Conservation (phyloP, 2,797 vertebrate genomes). For the Mallotus villosus region DNA sequence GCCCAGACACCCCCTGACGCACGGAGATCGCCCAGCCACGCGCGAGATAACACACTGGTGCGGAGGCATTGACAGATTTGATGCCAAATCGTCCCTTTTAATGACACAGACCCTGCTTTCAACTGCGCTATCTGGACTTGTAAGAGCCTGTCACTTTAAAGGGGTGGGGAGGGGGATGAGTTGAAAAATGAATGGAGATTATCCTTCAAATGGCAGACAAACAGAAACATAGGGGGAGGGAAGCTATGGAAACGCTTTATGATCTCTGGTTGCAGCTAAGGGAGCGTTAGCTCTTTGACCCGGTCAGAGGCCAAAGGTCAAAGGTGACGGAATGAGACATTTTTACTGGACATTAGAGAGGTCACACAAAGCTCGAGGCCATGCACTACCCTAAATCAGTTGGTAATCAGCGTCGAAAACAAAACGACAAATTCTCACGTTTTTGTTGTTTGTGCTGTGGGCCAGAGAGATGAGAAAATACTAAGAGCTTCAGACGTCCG, state of each 20-base stretch:
- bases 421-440: no score
- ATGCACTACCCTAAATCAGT: constrained; percentile 20
- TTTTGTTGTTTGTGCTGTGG: no score
- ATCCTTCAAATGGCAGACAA: constrained; percentile 39
- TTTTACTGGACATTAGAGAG: constrained; percentile 14
- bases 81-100: constrained; percentile 70
- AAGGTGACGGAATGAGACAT: constrained; percentile 33
- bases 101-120: constrained; percentile 47
- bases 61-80: constrained; percentile 66
- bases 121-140: constrained; percentile 50
- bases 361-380: constrained; percentile 26
- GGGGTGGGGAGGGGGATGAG: constrained; percentile 30
- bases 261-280: constrained; percentile 32
- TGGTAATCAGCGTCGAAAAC: constrained; percentile 4
- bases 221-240: constrained; percentile 47
- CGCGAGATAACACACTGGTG: constrained; percentile 52
- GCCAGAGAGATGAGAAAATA: no score
- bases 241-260: constrained; percentile 44
- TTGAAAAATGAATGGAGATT: constrained; percentile 52
- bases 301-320: constrained; percentile 35
- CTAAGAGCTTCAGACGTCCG: no score
- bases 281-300: constrained; percentile 21
- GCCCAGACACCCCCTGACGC: constrained; percentile 40
- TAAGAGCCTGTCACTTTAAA: constrained; percentile 54
- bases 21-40: constrained; percentile 49